Conservation (phyloP, 2,888 invertebrate species). For the Acleris emargana region DNA sequence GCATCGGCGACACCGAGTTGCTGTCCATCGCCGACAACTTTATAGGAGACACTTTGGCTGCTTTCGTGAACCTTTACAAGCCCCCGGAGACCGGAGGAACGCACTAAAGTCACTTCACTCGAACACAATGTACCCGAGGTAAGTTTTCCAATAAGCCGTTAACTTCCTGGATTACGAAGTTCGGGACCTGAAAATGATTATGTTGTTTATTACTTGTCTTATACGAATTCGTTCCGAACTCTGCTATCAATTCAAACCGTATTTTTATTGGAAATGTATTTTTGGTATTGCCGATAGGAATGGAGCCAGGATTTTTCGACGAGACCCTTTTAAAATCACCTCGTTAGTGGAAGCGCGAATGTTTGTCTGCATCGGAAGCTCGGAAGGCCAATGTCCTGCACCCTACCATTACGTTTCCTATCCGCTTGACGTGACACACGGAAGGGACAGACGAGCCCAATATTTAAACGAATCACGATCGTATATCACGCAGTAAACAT, state of each 20-base stretch:
- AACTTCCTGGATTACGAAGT: conserved; percentile 54
- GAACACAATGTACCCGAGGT: conserved; percentile 21
- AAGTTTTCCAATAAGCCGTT: conserved; percentile 50
- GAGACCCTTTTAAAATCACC: conserved; percentile 15
- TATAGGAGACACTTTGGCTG: conserved; percentile 82
- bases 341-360: conserved; percentile 26
- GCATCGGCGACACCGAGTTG: conserved; percentile 88
- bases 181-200: conserved; percentile 61
- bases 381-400: conserved; percentile 71
- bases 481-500: conserved; percentile 8
- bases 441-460: conserved; percentile 54
- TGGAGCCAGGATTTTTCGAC: background rate
- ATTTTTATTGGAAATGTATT: conserved; percentile 10
- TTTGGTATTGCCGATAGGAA: conserved; percentile 6
- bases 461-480: conserved; percentile 22
- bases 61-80: conserved; percentile 53
- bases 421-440: conserved; percentile 54
- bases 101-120: conserved; percentile 35
- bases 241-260: conserved; percentile 23
- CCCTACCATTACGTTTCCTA: conserved; percentile 54
- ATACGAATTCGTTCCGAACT: conserved; percentile 43
- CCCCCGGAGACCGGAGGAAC: conserved; percentile 66
- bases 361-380: conserved; percentile 41
- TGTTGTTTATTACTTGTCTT: conserved; percentile 54
- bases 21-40: conserved; percentile 86